Conservation (phyloP, 2,888 invertebrate genomes). For the Caenorhabditis sp. region DNA sequence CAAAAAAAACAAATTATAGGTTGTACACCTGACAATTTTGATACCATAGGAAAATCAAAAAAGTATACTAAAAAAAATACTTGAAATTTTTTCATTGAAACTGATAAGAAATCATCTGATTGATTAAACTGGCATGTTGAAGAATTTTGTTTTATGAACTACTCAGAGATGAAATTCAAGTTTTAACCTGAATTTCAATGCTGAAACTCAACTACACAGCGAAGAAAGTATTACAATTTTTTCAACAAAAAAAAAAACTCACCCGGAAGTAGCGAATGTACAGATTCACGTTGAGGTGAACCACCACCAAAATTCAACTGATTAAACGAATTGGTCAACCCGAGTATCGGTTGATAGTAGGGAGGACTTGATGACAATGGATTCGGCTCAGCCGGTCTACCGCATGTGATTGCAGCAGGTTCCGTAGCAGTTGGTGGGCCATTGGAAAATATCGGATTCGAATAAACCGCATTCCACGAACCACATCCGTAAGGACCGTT, state of each 20-base stretch:
- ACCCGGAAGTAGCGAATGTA: constrained; percentile 13
- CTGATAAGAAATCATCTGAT: too few relatives aligned
- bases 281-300: constrained; percentile 22
- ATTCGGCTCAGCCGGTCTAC: background rate
- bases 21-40: too few relatives aligned
- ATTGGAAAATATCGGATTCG: background rate
- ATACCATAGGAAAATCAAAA: too few relatives aligned
- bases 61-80: background rate
- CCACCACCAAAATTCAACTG: constrained; percentile 7
- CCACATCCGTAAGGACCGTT: constrained; percentile 57
- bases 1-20: too few relatives aligned
- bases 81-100: too few relatives aligned
- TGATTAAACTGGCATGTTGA: too few relatives aligned
- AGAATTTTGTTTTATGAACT: too few relatives aligned
- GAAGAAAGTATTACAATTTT: background rate
- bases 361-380: constrained; percentile 28
- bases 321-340: background rate
- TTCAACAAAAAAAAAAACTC: background rate
- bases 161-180: too few relatives aligned
- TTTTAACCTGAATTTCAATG: too few relatives aligned
- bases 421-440: background rate
- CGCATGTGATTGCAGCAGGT: background rate
- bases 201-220: too few relatives aligned
- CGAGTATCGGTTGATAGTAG: constrained; percentile 11
- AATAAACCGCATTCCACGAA: constrained; percentile 38